Evolutionary conservation across 1,140 invertebrate species (phyloP).

Genomic region (Leguminivora glycinivorella): DNA sequence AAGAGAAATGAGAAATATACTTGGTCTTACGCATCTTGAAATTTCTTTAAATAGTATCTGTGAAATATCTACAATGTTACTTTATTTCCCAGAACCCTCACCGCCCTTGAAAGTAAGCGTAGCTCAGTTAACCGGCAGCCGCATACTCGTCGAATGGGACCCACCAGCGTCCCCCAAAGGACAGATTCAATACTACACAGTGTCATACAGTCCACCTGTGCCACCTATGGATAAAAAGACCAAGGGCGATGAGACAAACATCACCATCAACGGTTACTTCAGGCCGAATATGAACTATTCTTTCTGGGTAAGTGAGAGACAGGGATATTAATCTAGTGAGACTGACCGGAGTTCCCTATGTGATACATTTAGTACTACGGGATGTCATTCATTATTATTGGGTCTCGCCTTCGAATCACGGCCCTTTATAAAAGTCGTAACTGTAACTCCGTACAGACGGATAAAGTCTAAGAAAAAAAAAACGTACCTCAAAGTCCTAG

Average conservation of each 20-base stretch:
- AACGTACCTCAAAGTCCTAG: no score
- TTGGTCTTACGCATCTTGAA: no score
- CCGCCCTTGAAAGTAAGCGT: slow-evolving; percentile 83
- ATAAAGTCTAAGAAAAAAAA: no score
- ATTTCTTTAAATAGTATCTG: not conserved
- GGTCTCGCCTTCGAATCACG: no score
- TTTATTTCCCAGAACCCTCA: slow-evolving; percentile 79
- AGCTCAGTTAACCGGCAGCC: slow-evolving; percentile 81
- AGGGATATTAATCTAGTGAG: no score
- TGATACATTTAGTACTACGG: no score
- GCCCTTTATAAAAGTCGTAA: no score
- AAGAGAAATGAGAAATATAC: no score
- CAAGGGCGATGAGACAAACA: slow-evolving; percentile 67
- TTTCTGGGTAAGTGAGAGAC: slow-evolving; percentile 84
- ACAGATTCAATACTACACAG: slow-evolving; percentile 81
- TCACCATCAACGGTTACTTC: slow-evolving; percentile 81
- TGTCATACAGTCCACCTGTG: slow-evolving; percentile 81
- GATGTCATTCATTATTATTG: no score
- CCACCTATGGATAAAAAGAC: slow-evolving; percentile 59
- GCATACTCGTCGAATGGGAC: slow-evolving; percentile 84
- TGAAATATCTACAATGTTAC: slow-evolving; percentile 22
- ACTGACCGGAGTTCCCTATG: no score
- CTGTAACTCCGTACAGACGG: no score
- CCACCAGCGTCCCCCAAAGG: slow-evolving; percentile 83
- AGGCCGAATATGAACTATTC: slow-evolving; percentile 83